phyloP scores from a whole-genome alignment of 2,888 invertebrate genomes.

The Leptinotarsa juncta region DNA sequence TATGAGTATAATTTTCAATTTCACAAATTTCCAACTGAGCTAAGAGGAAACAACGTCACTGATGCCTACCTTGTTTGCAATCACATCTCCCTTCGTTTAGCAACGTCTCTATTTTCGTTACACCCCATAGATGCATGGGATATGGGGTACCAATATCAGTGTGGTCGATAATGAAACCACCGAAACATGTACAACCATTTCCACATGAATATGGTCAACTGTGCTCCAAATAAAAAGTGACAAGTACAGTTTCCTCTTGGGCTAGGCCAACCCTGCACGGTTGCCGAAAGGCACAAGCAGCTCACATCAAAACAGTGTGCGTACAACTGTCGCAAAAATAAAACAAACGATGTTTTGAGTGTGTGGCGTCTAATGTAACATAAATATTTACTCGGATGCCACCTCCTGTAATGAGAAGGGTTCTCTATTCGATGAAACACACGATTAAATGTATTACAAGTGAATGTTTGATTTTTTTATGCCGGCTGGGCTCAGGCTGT shows the following conservation, averaged over 20 bases:
- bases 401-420: slow-evolving; percentile 22
- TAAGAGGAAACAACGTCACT: too few relatives aligned
- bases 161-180: too few relatives aligned
- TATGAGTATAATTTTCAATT: too few relatives aligned
- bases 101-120: too few relatives aligned
- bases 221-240: not conserved
- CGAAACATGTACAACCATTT: too few relatives aligned
- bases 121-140: too few relatives aligned
- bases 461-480: slow-evolving; percentile 6
- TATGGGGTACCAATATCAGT: too few relatives aligned
- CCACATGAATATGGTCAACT: too few relatives aligned
- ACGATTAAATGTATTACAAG: slow-evolving; percentile 6
- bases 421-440: slow-evolving; percentile 20
- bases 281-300: slow-evolving; percentile 1
- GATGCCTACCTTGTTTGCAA: too few relatives aligned
- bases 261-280: not conserved
- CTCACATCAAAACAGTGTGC: slow-evolving; percentile 30
- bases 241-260: not conserved
- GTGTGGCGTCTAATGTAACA: slow-evolving; percentile 18
- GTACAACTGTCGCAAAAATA: slow-evolving; percentile 39
- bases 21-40: too few relatives aligned
- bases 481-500: not conserved
- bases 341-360: slow-evolving; percentile 34
- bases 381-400: slow-evolving; percentile 24
- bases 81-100: too few relatives aligned